phyloP scores from a whole-genome alignment of 2,113 vertebrate genomes.

The Osmerus mordax region DNA sequence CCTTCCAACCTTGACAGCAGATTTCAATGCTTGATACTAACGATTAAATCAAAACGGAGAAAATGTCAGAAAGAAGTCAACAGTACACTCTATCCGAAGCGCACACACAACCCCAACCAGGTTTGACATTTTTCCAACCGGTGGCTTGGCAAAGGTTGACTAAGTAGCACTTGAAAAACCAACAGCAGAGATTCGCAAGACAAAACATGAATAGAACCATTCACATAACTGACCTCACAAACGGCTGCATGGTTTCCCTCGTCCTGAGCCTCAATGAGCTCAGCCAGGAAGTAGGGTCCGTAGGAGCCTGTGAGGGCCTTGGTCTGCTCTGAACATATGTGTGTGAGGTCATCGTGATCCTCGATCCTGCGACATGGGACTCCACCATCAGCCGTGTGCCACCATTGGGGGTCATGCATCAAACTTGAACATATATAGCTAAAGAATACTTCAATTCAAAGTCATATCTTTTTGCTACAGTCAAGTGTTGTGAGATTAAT shows the following conservation, averaged over 20 bases:
- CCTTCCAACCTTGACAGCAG: neutral
- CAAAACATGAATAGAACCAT: neutral
- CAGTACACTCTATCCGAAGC: neutral
- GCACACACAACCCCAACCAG: neutral
- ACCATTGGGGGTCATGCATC: neutral
- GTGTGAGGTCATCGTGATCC: conserved; percentile 82
- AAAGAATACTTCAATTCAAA: neutral
- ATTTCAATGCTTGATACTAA: conserved; percentile 1
- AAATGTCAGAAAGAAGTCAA: neutral
- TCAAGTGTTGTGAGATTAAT: neutral
- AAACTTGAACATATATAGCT: neutral
- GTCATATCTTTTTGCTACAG: neutral
- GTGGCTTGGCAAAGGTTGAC: neutral
- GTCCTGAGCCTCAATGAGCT: conserved; percentile 76
- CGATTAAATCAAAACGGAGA: neutral
- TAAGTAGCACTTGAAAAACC: neutral
- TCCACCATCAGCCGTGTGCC: neutral
- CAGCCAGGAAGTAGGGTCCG: conserved; percentile 71
- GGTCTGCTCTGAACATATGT: conserved; percentile 68
- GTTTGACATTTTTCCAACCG: neutral
- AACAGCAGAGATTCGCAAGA: neutral
- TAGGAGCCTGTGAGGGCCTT: conserved; percentile 55
- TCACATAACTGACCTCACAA: conserved; percentile 78
- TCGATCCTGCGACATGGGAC: conserved; percentile 74
- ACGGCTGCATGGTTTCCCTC: conserved; percentile 73